phyloP scores from a whole-genome alignment of 2,113 vertebrate species.

The Aramus guarauna region DNA sequence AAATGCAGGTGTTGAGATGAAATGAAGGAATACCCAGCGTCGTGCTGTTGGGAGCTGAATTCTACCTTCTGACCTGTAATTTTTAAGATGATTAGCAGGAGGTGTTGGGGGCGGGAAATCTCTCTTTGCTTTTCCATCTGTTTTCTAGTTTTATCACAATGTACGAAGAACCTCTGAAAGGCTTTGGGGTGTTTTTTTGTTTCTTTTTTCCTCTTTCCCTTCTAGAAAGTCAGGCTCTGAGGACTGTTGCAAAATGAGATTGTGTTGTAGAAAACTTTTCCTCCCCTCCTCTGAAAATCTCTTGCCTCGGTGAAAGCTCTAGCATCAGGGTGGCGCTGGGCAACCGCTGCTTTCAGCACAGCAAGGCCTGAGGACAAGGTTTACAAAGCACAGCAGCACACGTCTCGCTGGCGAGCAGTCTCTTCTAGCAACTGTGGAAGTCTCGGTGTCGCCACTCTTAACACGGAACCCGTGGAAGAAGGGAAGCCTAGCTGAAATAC shows the following conservation, averaged over 20 bases:
- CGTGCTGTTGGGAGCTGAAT: neutral
- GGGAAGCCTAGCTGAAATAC: neutral
- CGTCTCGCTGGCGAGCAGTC: accelerated
- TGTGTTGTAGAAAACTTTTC: neutral
- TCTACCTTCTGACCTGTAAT: neutral
- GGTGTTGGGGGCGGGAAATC: neutral
- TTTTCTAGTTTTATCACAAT: neutral
- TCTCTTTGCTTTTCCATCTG: neutral
- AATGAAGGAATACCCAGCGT: neutral
- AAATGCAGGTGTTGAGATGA: neutral
- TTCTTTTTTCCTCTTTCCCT: neutral
- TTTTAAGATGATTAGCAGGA: neutral
- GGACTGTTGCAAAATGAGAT: neutral
- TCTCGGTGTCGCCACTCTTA: neutral
- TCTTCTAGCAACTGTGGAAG: neutral
- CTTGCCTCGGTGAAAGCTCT: neutral
- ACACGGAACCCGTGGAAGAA: neutral
- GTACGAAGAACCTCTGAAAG: neutral
- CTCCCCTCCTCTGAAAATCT: neutral
- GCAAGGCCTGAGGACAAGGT: neutral
- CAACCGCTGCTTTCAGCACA: accelerated
- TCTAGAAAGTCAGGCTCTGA: neutral
- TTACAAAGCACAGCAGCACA: neutral
- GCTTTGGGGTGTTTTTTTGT: accelerated
- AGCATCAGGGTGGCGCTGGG: neutral